Percentiles rank a stretch among this genome's conserved stretches.
phyloP scores from a whole-genome alignment of 1,140 invertebrate genomes.

The Melanaphis sacchari region DNA sequence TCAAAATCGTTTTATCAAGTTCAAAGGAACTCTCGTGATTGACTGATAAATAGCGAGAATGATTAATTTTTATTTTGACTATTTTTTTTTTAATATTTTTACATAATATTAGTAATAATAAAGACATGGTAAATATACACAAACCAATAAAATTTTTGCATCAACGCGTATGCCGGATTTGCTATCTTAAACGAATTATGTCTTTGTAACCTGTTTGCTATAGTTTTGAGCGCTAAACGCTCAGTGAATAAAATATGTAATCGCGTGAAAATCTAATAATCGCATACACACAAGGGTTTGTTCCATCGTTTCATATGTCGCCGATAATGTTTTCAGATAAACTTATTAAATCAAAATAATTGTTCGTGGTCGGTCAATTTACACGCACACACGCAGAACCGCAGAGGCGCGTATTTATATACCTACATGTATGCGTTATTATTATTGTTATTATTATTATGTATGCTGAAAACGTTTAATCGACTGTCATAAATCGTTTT shows the following conservation, averaged over 20 bases:
- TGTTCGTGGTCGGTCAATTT: not conserved
- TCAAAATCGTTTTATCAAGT: not conserved
- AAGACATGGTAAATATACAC: no score
- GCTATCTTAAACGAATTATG: not conserved
- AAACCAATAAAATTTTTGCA: no score
- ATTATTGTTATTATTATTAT: no score
- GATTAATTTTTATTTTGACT: no score
- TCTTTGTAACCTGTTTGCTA: not conserved
- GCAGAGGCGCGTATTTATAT: not conserved
- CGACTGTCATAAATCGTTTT: slow-evolving; percentile 56
- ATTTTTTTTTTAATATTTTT: no score
- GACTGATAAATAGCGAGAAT: not conserved
- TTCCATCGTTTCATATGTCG: not conserved
- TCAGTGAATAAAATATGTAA: not conserved
- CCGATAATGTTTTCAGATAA: slow-evolving; percentile 3
- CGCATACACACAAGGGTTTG: not conserved
- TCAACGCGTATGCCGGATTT: no score
- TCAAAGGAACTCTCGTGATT: not conserved
- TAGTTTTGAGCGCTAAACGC: not conserved
- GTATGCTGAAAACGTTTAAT: slow-evolving; percentile 48
- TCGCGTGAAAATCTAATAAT: not conserved
- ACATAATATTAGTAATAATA: no score
- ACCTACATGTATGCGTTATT: not conserved
- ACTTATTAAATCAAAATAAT: slow-evolving; percentile 15
- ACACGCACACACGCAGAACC: not conserved